Conservation (phyloP, 2,888 invertebrate genomes). For the Agrochola lychnidis region DNA sequence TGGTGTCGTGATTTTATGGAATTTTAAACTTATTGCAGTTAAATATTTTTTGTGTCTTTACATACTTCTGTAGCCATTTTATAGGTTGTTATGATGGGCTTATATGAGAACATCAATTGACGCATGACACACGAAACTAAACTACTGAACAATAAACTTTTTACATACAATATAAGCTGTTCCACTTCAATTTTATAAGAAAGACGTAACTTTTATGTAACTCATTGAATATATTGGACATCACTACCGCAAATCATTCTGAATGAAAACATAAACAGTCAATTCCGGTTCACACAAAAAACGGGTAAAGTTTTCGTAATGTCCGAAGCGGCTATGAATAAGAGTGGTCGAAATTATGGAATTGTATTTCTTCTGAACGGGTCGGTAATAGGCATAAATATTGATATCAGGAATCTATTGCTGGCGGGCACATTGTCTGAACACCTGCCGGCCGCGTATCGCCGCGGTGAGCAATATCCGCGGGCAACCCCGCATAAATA, state of each 20-base stretch:
- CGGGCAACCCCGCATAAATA: slow-evolving; percentile 87
- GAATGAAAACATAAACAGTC: slow-evolving; percentile 61
- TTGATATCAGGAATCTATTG: slow-evolving; percentile 88
- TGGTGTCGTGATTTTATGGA: slow-evolving; percentile 38
- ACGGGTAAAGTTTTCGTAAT: slow-evolving; percentile 58
- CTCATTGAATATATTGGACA: slow-evolving; percentile 43
- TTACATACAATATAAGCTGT: not conserved
- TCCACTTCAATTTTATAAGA: slow-evolving; percentile 4
- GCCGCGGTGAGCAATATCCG: slow-evolving; percentile 84
- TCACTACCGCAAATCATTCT: slow-evolving; percentile 47
- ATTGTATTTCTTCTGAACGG: slow-evolving; percentile 83
- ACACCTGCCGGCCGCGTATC: slow-evolving; percentile 85
- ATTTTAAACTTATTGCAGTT: slow-evolving; percentile 18
- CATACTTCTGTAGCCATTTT: not conserved
- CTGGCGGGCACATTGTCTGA: slow-evolving; percentile 87
- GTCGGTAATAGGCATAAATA: slow-evolving; percentile 88
- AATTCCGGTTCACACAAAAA: slow-evolving; percentile 57
- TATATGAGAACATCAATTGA: slow-evolving; percentile 1
- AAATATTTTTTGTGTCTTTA: slow-evolving; percentile 2
- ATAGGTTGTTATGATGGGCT: not conserved
- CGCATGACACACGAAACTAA: slow-evolving; percentile 12
- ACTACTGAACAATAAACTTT: slow-evolving; percentile 16
- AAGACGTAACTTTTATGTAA: slow-evolving; percentile 36
- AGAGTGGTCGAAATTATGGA: slow-evolving; percentile 73
- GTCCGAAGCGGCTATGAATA: slow-evolving; percentile 66